Evolutionary conservation across 2,888 invertebrate genomes (phyloP).

Genomic region (Cremastobaeus sp.): DNA sequence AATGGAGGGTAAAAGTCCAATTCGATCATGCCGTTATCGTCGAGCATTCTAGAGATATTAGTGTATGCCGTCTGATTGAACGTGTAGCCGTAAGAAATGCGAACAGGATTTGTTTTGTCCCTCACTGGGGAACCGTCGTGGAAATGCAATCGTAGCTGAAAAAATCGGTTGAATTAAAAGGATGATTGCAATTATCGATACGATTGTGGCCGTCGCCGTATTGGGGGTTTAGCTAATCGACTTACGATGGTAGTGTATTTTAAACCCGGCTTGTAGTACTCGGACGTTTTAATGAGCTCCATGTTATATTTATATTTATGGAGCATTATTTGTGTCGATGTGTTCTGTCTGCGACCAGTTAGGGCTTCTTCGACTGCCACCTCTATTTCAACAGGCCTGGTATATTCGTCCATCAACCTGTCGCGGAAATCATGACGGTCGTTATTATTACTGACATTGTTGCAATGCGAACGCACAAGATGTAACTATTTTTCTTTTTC

Average conservation of each 20-base stretch:
- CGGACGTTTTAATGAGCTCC: conserved; percentile 88
- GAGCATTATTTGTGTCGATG: conserved; percentile 85
- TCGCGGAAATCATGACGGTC: background rate
- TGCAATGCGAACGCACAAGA: too few relatives aligned
- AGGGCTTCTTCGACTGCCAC: conserved; percentile 94
- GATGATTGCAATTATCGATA: too few relatives aligned
- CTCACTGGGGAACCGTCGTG: conserved; percentile 85
- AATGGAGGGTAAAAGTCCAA: conserved; percentile 82
- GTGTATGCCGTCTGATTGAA: conserved; percentile 81
- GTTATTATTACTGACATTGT: too few relatives aligned
- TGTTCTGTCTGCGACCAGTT: conserved; percentile 90
- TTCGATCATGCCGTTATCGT: conserved; percentile 83
- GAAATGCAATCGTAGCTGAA: conserved; percentile 83
- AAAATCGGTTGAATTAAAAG: too few relatives aligned
- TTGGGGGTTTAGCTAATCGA: conserved; percentile 62
- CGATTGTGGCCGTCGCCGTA: too few relatives aligned
- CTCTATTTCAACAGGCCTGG: conserved; percentile 89
- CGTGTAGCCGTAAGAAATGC: conserved; percentile 82
- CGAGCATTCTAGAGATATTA: conserved; percentile 80
- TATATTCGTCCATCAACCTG: conserved; percentile 88
- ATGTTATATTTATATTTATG: conserved; percentile 88
- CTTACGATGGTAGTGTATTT: conserved; percentile 90
- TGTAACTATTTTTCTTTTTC: too few relatives aligned
- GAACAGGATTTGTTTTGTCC: conserved; percentile 81
- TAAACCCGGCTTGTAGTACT: conserved; percentile 92